phyloP scores from a whole-genome alignment of 1,140 invertebrate genomes.

The Zaprionus tsacasi region DNA sequence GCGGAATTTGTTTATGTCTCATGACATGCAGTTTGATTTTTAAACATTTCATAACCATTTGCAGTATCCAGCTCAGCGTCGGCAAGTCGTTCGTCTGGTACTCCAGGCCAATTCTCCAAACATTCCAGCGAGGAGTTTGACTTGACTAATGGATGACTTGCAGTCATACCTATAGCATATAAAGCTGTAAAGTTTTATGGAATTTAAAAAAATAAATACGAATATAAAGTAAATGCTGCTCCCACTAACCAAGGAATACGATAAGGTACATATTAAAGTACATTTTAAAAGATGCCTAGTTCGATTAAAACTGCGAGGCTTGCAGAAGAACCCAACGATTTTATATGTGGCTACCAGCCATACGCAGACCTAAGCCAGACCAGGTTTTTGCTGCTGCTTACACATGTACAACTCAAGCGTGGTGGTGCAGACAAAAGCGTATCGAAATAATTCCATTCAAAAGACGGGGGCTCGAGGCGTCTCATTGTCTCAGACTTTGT shows the following conservation, averaged over 20 bases:
- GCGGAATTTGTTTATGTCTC: neutral
- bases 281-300: conserved; percentile 22
- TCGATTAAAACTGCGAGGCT: conserved; percentile 28
- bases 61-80: conserved; percentile 65
- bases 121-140: neutral
- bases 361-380: neutral
- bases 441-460: conserved; percentile 37
- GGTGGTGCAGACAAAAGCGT: conserved; percentile 20
- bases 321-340: conserved; percentile 47
- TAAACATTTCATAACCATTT: conserved; percentile 20
- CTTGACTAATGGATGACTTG: neutral
- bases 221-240: neutral
- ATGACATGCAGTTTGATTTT: conserved; percentile 10
- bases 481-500: conserved; percentile 64
- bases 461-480: conserved; percentile 71
- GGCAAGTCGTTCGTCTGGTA: conserved; percentile 50
- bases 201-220: too few species aligned
- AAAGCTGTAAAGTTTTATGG: conserved; percentile 21
- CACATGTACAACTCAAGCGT: conserved; percentile 15
- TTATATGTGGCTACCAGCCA: conserved; percentile 47
- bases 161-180: conserved; percentile 12
- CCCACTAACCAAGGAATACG: conserved; percentile 24
- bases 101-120: conserved; percentile 29
- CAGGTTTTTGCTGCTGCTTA: conserved; percentile 5
- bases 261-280: neutral